Evolutionary conservation across 2,113 vertebrate species (phyloP), one percentile per base, ranked within the genome.

Genomic region (Hydropotes inermis): DNA sequence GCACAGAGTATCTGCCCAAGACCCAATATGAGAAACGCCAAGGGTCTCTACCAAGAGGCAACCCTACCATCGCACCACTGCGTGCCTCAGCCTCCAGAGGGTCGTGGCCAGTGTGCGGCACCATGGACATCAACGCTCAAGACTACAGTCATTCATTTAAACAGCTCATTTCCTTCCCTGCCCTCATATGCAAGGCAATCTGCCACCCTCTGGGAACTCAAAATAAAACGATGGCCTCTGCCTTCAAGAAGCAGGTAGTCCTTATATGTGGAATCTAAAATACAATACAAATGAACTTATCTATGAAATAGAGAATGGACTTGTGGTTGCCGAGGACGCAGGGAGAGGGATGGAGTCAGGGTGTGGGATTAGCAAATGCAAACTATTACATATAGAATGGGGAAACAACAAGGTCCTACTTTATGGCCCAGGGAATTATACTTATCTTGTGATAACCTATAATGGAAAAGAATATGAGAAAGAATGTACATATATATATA

Each of bases 71-170:
- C 5, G 1, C 12, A 3, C 17, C 4, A 55, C 61, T 25, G 13
- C 0, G 0, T 16, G 5, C 30, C 67, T 57, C 27, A 0, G 64
- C 21, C 55, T 94, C 54, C 4, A 23, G 55, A 36, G 30, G n/a
- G 47, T 17, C 0, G 0, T 21, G 64, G 74, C 47, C 50, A 52
- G 50, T 6, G 57, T 33, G 30, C 7, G 17, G 43, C n/a, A 60
- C 60, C 7, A 11, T 12, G 36, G 60, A 82, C 23, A 4, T 6
- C 8, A 52, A 52, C 13, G 36, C n/a, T 58, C 21, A 47, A 57
- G 87, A 39, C 61, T 45, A 39, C n/a, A 79, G n/a, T 45, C 43
- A 45, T 12, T 60, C 70, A 58, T 58, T 52, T 17, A 5, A 17
- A 70, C 39, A 36, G 30, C n/a, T 79, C 8, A 3, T 45, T 7